Base-by-base conservation (phyloP, 2,113 vertebrate species). In the Plectropomus leopardus region DNA sequence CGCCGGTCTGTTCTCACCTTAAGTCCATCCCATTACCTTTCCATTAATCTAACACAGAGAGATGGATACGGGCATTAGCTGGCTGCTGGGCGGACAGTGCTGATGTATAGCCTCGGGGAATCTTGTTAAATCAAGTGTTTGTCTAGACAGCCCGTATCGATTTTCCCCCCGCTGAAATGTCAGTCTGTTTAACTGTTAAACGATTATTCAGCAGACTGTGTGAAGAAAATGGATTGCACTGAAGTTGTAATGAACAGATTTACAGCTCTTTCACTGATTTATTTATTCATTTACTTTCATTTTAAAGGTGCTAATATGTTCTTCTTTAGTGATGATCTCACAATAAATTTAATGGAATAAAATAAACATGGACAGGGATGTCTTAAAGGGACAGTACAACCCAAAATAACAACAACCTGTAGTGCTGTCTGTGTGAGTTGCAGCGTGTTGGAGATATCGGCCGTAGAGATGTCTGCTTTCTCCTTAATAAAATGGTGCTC, bases 31-130 rank as follows among this genome's bases (percentile, higher is more conserved):
- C 72, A 86, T 92, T 89, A 89, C 26, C 48, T 24, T 30, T 75
- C 72, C 81, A 78, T 88, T 91, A 82, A 50, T 70, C 58, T 51
- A 65, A 58, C 61, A 59, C 59, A 28, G 58, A 44, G 59, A 84
- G 88, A 90, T 72, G 3, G 59, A 86, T 87, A 1, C 26, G 28
- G 71, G 17, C 84, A 85, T 89, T 81, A 81, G 73, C 32, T 14
- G 48, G 50, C 34, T 51, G 23, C 42, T n/a, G 14, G 69, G 23
- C 16, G 0, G 40, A 60, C 51, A 5, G 60, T 7, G 21, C 34
- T 75, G 40, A 36, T 76, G 28, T 8, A 15, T 54, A 4, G 48
- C 65, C 76, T 66, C 14, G 1, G 42, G 34, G 45, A 34, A 59
- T 84, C n/a, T 45, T 17, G 28, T 78, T 70, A 47, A 66, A 80